Conservation (phyloP, 2,888 invertebrate genomes). For the Synergus laeviventris region DNA sequence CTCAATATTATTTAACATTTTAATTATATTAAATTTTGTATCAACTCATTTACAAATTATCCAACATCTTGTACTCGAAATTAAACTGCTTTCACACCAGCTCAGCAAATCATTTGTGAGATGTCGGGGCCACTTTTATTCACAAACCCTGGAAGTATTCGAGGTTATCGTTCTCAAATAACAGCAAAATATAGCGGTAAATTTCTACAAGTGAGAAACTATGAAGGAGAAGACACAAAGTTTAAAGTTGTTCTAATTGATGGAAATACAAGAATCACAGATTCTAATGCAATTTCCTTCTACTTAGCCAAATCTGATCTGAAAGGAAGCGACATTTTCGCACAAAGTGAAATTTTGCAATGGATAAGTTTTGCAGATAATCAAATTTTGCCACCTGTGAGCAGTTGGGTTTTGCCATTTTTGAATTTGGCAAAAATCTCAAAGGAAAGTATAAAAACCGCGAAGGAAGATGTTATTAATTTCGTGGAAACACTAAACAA, state of each 20-base stretch:
- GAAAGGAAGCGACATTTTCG: conserved; percentile 61
- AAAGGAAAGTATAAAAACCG: conserved; percentile 48
- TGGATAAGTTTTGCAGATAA: conserved; percentile 75
- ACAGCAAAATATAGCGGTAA: conserved; percentile 65
- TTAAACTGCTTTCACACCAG: background rate
- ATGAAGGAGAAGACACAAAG: conserved; percentile 46
- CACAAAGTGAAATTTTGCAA: conserved; percentile 72
- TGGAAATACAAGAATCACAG: conserved; percentile 60
- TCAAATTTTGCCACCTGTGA: conserved; percentile 70
- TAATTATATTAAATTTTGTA: no score
- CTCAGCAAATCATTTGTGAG: background rate
- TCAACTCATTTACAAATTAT: background rate
- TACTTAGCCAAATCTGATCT: conserved; percentile 69
- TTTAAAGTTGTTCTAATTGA: conserved; percentile 56
- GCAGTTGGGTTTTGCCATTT: conserved; percentile 61
- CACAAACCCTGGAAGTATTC: conserved; percentile 57
- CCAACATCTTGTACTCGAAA: background rate
- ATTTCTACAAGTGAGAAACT: conserved; percentile 54
- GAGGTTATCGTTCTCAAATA: conserved; percentile 64
- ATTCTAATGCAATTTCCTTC: conserved; percentile 71
- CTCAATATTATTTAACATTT: no score
- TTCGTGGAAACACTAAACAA: conserved; percentile 67
- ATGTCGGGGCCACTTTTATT: conserved; percentile 56
- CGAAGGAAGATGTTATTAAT: conserved; percentile 64
- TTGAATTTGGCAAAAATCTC: conserved; percentile 47